Evolutionary conservation across 92 coral and sea anemone genomes (phyloP).

Genomic region (Palythoa heliodiscus): DNA sequence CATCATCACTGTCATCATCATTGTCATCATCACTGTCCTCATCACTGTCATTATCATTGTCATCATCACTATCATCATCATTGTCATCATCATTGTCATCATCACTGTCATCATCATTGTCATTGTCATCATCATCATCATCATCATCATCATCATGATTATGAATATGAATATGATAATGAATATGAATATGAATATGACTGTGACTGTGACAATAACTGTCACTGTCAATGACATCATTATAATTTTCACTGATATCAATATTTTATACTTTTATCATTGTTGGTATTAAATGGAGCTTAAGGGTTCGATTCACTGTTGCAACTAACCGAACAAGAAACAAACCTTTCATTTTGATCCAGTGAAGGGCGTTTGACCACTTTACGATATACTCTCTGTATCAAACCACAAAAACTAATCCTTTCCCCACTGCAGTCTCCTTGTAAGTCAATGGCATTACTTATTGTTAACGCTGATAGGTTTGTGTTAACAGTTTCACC

Average conservation of each 20-base stretch:
- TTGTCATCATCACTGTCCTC: neutral
- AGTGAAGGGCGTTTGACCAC: constrained; percentile 48
- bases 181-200: neutral
- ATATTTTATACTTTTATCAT: too few species aligned
- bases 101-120: neutral
- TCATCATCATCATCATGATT: neutral
- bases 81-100: neutral
- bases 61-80: neutral
- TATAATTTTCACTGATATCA: neutral
- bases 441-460: constrained; percentile 60
- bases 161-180: neutral
- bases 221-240: too few species aligned
- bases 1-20: neutral
- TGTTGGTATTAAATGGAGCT: neutral
- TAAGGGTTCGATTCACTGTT: neutral
- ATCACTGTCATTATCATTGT: neutral
- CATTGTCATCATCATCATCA: neutral
- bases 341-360: constrained; percentile 45
- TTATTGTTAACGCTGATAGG: constrained; percentile 40
- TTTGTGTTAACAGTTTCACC: neutral
- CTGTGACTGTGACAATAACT: too few species aligned
- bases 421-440: constrained; percentile 80
- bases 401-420: constrained; percentile 60
- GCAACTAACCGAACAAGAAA: neutral
- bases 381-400: constrained; percentile 78